These are phyloP conservation scores for Otocyon megalotis DNA, from an alignment of 2,113 vertebrate species.

Conservation along the genomic window DNA sequence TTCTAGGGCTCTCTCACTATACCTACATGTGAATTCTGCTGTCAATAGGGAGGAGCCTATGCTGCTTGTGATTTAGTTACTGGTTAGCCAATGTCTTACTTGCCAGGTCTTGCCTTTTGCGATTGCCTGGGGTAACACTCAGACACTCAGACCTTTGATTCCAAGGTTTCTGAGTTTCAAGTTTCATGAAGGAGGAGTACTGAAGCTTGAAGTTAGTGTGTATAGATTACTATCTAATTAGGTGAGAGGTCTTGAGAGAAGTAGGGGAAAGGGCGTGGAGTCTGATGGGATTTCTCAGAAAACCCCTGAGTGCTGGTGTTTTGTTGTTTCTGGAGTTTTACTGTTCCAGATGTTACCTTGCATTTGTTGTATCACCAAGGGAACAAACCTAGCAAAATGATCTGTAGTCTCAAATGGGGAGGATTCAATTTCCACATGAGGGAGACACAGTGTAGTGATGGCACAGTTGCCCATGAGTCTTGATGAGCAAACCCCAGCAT, in stretches of 20 bases:
- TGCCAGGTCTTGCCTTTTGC: slow-evolving; percentile 2
- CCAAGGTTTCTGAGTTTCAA: neutral
- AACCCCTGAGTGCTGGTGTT: neutral
- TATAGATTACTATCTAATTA: slow-evolving; percentile 33
- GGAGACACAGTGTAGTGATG: neutral
- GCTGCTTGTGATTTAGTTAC: neutral
- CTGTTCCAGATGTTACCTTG: accelerated
- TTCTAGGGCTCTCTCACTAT: neutral
- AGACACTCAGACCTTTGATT: slow-evolving; percentile 45
- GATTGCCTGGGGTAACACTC: neutral
- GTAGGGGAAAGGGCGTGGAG: slow-evolving; percentile 52
- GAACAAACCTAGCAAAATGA: neutral
- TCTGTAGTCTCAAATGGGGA: accelerated
- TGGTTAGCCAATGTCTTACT: neutral
- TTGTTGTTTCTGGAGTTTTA: neutral
- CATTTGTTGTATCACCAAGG: accelerated
- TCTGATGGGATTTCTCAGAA: neutral
- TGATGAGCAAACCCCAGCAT: accelerated
- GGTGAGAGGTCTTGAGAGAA: slow-evolving; percentile 39
- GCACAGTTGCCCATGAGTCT: neutral
- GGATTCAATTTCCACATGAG: neutral
- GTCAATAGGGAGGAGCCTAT: neutral
- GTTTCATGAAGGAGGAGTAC: neutral
- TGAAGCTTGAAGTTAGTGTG: neutral
- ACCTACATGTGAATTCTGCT: neutral